Evolutionary conservation across 2,113 vertebrate genomes (phyloP).

Genomic region (Barbus barbus): DNA sequence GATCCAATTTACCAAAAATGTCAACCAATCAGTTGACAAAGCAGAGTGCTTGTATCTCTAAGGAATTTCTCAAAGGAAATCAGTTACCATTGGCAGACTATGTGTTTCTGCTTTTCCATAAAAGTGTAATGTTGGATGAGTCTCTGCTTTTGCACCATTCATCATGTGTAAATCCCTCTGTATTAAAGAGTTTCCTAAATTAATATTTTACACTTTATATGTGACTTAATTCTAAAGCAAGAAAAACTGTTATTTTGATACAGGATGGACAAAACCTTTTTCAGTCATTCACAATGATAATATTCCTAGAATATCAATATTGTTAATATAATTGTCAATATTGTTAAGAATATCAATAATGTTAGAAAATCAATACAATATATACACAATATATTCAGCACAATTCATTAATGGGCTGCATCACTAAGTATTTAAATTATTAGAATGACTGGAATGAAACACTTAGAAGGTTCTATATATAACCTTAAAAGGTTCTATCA

Average conservation of each 20-base stretch:
- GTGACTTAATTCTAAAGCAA: no score
- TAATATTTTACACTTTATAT: not conserved
- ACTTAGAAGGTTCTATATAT: not conserved
- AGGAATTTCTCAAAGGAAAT: not conserved
- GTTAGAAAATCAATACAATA: conserved; percentile 20
- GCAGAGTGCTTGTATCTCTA: not conserved
- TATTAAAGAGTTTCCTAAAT: not conserved
- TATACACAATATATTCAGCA: not conserved
- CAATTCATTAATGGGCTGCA: not conserved
- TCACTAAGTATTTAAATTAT: not conserved
- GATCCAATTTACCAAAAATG: not conserved
- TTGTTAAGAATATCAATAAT: no score
- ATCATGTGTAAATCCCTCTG: not conserved
- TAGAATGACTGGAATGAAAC: conserved; percentile 5
- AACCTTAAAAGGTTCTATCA: no score
- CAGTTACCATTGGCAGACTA: not conserved
- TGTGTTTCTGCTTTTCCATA: not conserved
- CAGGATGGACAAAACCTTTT: not conserved
- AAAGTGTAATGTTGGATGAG: not conserved
- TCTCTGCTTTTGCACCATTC: not conserved
- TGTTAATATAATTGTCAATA: no score
- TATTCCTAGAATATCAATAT: not conserved
- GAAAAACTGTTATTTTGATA: not conserved
- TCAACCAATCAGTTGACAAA: not conserved
- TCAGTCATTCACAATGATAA: conserved; percentile 8